These are phyloP conservation scores for Chromobotia macracanthus DNA, from an alignment of 2,797 vertebrate genomes.

Conservation along the genomic window DNA sequence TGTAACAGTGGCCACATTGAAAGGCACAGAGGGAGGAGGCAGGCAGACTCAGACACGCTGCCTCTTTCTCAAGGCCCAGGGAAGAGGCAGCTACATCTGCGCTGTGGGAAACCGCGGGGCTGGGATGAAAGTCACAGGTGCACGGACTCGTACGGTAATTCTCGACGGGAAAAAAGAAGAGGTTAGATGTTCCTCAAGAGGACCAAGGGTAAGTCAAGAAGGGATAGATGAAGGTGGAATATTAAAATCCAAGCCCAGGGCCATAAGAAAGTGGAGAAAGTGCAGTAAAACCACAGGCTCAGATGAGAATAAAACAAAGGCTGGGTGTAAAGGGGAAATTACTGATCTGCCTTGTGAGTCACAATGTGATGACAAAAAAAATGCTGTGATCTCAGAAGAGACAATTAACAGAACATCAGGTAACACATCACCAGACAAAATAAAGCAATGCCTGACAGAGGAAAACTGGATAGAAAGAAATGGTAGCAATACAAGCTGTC, in stretches of 20 bases:
- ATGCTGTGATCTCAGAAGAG: constrained; percentile 21
- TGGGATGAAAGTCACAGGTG: constrained; percentile 21
- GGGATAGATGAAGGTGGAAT: constrained; percentile 48
- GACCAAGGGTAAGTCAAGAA: constrained; percentile 56
- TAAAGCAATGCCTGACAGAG: constrained; percentile 32
- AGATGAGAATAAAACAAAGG: constrained; percentile 53
- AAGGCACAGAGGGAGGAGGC: constrained; percentile 74
- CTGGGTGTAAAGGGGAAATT: constrained; percentile 52
- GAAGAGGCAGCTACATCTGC: constrained; percentile 73
- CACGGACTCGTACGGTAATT: constrained; percentile 63
- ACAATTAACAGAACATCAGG: not conserved
- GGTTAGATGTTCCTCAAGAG: constrained; percentile 47
- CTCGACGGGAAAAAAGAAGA: constrained; percentile 67
- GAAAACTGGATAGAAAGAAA: not conserved
- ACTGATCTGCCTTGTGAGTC: constrained; percentile 54
- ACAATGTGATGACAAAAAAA: constrained; percentile 16
- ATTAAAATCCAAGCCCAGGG: constrained; percentile 69
- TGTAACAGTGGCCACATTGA: constrained; percentile 79
- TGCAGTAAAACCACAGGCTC: constrained; percentile 62
- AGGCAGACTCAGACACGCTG: constrained; percentile 80
- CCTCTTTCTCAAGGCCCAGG: constrained; percentile 76
- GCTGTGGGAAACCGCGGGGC: constrained; percentile 65
- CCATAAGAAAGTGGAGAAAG: constrained; percentile 78
- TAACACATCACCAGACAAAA: constrained; percentile 2
- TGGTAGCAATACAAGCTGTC: not conserved